phyloP scores from a whole-genome alignment of 2,113 vertebrate species.

The Lethenteron camtschaticum region DNA sequence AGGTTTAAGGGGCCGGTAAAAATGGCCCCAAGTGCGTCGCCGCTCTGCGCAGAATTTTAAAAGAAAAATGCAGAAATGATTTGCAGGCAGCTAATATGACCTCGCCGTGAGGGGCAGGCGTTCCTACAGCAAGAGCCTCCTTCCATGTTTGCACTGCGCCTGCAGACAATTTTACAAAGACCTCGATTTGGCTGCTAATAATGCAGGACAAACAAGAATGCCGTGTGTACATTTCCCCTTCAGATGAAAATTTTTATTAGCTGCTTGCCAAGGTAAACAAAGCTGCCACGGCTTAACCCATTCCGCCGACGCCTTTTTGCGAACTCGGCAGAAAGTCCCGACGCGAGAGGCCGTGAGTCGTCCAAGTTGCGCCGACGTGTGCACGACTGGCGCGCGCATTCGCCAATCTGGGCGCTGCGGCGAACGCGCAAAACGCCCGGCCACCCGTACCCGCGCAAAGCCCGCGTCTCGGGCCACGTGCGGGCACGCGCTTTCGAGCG shows the following conservation, averaged over 20 bases:
- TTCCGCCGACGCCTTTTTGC: background rate
- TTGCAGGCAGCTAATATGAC: slow-evolving; percentile 1
- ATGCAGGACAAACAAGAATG: slow-evolving; percentile 6
- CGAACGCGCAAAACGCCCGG: no score
- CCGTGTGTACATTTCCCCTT: background rate
- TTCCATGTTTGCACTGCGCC: background rate
- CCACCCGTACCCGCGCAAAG: no score
- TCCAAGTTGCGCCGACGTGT: no score
- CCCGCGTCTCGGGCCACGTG: no score
- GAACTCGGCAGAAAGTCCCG: no score
- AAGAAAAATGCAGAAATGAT: slow-evolving; percentile 2
- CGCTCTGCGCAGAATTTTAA: slow-evolving; percentile 3
- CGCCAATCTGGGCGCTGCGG: no score
- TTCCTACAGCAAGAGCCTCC: background rate
- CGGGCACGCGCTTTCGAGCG: no score
- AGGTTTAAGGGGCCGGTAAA: no score
- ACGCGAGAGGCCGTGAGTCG: no score
- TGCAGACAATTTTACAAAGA: slow-evolving; percentile 6
- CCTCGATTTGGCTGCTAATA: background rate
- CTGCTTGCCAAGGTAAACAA: slow-evolving; percentile 3
- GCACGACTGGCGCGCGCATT: no score
- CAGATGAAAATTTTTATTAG: slow-evolving; percentile 3
- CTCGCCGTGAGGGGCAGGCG: background rate
- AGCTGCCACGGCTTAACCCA: slow-evolving; percentile 3
- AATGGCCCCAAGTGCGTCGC: background rate